Base-by-base conservation (phyloP, 2,797 vertebrate species). In the Botia kubotai region DNA sequence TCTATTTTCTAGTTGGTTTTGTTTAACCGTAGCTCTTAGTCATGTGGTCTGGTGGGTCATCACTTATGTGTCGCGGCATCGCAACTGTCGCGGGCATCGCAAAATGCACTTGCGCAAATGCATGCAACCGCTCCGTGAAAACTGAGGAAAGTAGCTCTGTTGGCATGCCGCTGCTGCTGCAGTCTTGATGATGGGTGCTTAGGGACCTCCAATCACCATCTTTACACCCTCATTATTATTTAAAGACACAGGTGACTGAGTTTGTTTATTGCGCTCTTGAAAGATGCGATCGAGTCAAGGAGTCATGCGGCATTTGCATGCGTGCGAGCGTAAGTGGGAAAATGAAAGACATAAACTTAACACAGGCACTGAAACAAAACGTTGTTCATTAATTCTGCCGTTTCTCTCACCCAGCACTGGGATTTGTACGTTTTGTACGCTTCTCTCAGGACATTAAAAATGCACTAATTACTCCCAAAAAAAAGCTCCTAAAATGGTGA, bases 211-310 rank as follows among this genome's bases (percentile, higher is more conserved):
- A 67, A 68, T 84, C 82, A 48, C 69, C 33, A 0, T 72, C 63
- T 77, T 62, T 46, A 66, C 43, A 33, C 43, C 10, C 73, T 76
- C 63, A 36, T 77, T 68, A 75, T 81, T 72, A 78, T 80, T 83
- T 79, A 73, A 73, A 77, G 76, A 57, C 68, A 80, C 72, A 76
- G 77, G 81, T 82, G 83, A 79, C 72, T 21, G 53, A 82, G 75
- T 48, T 74, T 82, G 76, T 74, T 69, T 79, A 66, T 52, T 68
- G 50, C 21, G 3, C 72, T 80, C 52, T 63, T 72, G 6, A 74
- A 84, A 73, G 63, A 58, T 43, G 26, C 17, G 52, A 52, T 77
- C 19, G 65, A 60, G 65, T 79, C 57, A 48, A 70, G 55, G 29
- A 69, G 65, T 55, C 39, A n/a, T 50, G n/a, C 50, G 26, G 68